Base-by-base conservation (phyloP, 1,140 invertebrate genomes). In the Geopemphigus sp. region DNA sequence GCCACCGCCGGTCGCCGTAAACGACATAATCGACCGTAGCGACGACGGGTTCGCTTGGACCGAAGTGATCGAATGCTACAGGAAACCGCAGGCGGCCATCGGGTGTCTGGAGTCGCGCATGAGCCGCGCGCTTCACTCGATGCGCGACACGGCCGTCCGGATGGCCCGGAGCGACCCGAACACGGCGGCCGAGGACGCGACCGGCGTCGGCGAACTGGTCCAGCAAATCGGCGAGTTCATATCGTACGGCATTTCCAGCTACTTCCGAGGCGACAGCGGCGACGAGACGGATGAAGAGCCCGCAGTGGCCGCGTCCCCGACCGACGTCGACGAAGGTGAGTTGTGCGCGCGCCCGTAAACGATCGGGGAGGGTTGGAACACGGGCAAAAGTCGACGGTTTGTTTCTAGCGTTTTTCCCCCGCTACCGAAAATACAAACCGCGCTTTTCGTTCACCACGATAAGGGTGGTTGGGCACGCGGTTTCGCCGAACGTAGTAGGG, bases 191-290 rank as follows among this genome's bases (percentile, higher is more conserved):
- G 80, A 81, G 22, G 80, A 81, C 50, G 68, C 53, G 5, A 15
- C 57, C 26, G 70, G 50, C 39, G 70, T 81, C 45, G 80, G 80
- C 22, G 50, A 81, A 19, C 63, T 81, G 57, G 80, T 73, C 80
- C 80, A 81, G 24, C 54, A 81, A 59, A 81, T 81, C 50, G 80
- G 80, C n/a, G 80, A 81, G 5, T 57, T 81, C 47, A 81, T 81
- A 56, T 53, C 70, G 15, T 81, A 81, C 59, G 57, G 80, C 39
- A 81, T 81, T 2, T 57, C 80, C 50, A 53, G 80, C 17, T 74
- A 74, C 45, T 81, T 81, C 70, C 57, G 12, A 15, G 59, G 47
- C 54, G n/a, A 12, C n/a, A 12, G 24, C 2, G 29, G 15, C 11
- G 73, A 32, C 8, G 26, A 17, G 10, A 12, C 14, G 1, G 22